These are phyloP conservation scores for Australoheros scitulus DNA, from an alignment of 2,113 vertebrate genomes.

Conservation along the genomic window DNA sequence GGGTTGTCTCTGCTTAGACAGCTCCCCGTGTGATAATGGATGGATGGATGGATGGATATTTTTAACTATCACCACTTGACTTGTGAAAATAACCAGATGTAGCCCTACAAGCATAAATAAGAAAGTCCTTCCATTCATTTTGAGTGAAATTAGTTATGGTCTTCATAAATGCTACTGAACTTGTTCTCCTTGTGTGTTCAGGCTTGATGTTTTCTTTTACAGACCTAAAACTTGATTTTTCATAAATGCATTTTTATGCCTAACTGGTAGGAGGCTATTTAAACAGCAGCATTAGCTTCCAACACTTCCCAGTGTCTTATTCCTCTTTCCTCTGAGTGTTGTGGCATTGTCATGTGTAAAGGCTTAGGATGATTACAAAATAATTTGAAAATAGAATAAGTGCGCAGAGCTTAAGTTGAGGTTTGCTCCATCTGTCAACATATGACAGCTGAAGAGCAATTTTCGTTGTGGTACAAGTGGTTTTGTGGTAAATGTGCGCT, in stretches of 20 bases:
- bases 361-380: constrained; percentile 80
- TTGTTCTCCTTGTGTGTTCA: background rate
- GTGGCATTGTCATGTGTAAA: constrained; percentile 75
- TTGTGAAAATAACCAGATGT: background rate
- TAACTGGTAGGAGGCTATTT: constrained; percentile 15
- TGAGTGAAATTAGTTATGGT: background rate
- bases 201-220: background rate
- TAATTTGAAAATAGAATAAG: constrained; percentile 82
- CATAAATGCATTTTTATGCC: background rate
- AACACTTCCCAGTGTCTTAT: constrained; percentile 39
- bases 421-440: constrained; percentile 78
- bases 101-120: background rate
- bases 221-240: background rate
- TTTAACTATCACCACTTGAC: background rate
- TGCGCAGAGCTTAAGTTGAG: constrained; percentile 72
- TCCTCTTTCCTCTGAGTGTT: constrained; percentile 49
- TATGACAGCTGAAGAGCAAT: constrained; percentile 78
- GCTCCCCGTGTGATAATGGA: background rate
- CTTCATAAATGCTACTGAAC: background rate
- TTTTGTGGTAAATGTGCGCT: constrained; percentile 77
- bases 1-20: background rate
- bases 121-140: background rate
- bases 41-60: background rate
- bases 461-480: constrained; percentile 79
- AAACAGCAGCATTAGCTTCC: constrained; percentile 43